Evolutionary conservation across 2,113 vertebrate genomes (phyloP).

Genomic region (Chaenocephalus aceratus): DNA sequence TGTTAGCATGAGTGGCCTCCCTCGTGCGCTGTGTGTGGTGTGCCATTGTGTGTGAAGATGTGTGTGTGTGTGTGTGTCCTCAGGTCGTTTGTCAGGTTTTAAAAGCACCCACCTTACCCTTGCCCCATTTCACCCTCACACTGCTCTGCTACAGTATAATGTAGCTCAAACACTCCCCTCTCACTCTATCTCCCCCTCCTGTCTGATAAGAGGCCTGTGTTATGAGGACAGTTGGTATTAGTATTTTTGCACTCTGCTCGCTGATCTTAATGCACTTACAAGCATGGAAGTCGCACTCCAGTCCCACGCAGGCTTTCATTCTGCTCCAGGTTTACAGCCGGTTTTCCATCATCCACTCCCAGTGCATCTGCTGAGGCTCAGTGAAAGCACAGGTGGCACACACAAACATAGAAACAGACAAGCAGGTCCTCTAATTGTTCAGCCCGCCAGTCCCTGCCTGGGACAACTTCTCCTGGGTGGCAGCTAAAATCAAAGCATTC

Average conservation of each 20-base stretch:
- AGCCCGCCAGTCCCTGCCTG: conserved; percentile 42
- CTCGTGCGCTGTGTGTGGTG: conserved; percentile 80
- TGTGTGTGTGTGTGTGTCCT: conserved; percentile 82
- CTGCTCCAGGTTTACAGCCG: conserved; percentile 57
- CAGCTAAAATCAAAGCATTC: conserved; percentile 69
- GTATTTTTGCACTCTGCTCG: conserved; percentile 86
- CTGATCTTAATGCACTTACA: conserved; percentile 84
- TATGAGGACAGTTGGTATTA: conserved; percentile 82
- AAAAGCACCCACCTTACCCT: conserved; percentile 50
- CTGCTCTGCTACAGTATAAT: conserved; percentile 54
- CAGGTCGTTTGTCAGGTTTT: conserved; percentile 82
- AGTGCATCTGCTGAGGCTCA: conserved; percentile 56
- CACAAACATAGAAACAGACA: conserved; percentile 32
- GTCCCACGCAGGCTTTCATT: conserved; percentile 56
- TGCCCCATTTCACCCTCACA: conserved; percentile 15
- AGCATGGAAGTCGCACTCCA: conserved; percentile 74
- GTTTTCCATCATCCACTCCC: conserved; percentile 51
- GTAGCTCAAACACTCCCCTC: conserved; percentile 48
- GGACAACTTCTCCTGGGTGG: conserved; percentile 67
- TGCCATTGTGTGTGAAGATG: conserved; percentile 79
- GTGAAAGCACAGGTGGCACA: conserved; percentile 63
- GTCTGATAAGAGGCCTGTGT: conserved; percentile 81
- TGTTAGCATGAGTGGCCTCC: conserved; percentile 82
- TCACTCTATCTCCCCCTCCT: conserved; percentile 28
- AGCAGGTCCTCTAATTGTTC: conserved; percentile 44